Percentiles rank a stretch among this genome's conserved stretches.
Conservation (phyloP, 2,797 vertebrate genomes). For the Hafferia zeledoni region DNA sequence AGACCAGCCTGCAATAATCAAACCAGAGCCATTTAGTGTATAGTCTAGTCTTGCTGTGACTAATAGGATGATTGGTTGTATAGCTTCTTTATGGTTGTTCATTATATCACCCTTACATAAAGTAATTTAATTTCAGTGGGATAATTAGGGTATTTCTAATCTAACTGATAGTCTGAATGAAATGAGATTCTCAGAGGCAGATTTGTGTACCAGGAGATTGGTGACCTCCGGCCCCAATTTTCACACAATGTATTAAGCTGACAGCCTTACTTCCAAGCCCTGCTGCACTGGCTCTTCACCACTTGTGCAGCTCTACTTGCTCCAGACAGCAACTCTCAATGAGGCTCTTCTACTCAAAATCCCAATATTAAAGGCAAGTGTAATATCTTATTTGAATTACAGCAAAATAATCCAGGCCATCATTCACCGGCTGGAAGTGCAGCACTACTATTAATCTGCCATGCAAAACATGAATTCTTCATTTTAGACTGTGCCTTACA, state of each 20-base stretch:
- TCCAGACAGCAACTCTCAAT: neutral
- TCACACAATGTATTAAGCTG: slow-evolving; percentile 81
- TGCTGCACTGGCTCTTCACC: slow-evolving; percentile 55
- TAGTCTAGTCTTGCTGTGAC: slow-evolving; percentile 78
- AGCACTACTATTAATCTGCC: neutral
- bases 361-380: slow-evolving; percentile 3
- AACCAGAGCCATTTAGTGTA: slow-evolving; percentile 76
- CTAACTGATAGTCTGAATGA: slow-evolving; percentile 85
- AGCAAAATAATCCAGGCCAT: neutral
- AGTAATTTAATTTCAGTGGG: slow-evolving; percentile 84
- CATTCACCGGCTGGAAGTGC: neutral
- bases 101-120: slow-evolving; percentile 85
- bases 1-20: slow-evolving; percentile 69
- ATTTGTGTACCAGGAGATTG: slow-evolving; percentile 82
- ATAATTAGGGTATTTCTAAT: slow-evolving; percentile 87
- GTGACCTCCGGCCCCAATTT: slow-evolving; percentile 83
- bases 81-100: slow-evolving; percentile 82
- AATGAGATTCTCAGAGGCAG: slow-evolving; percentile 82
- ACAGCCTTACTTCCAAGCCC: slow-evolving; percentile 71
- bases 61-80: slow-evolving; percentile 86
- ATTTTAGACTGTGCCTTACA: neutral
- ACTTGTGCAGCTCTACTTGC: slow-evolving; percentile 30
- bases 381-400: slow-evolving; percentile 36
- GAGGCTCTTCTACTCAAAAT: slow-evolving; percentile 49
- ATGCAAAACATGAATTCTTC: neutral